A percentile compares a stretch with the other conserved stretches of the same genome.
Evolutionary conservation across 2,797 vertebrate species (phyloP).

Genomic region (Thalassophryne amazonica): DNA sequence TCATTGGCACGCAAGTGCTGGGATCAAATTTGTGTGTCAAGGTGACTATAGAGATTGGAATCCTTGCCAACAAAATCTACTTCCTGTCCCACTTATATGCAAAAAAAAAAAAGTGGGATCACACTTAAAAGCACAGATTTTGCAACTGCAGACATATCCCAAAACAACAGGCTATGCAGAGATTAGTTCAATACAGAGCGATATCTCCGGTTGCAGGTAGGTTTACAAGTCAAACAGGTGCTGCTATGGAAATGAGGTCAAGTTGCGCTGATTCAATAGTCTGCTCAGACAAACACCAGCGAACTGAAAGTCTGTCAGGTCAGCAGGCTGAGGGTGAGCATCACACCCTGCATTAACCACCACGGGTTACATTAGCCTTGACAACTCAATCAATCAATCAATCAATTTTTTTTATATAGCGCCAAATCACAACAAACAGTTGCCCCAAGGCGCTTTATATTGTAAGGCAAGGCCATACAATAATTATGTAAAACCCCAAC

Average conservation of each 20-base stretch:
- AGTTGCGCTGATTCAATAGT: constrained; percentile 47
- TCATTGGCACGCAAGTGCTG: too few species aligned
- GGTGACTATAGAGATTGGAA: too few species aligned
- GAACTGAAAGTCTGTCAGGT: constrained; percentile 16
- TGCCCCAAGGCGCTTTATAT: too few species aligned
- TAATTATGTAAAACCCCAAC: too few species aligned
- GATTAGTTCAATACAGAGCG: neutral
- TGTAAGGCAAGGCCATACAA: too few species aligned
- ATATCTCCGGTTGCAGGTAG: constrained; percentile 9
- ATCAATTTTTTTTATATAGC: too few species aligned
- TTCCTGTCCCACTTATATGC: neutral
- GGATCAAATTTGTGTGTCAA: too few species aligned
- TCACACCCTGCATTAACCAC: constrained; percentile 75
- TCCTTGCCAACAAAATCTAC: neutral
- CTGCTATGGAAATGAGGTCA: constrained; percentile 20
- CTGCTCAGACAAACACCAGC: constrained; percentile 29
- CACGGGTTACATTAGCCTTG: constrained; percentile 53
- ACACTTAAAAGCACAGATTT: too few species aligned
- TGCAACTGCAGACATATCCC: neutral
- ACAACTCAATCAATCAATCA: too few species aligned
- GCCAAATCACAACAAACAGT: too few species aligned
- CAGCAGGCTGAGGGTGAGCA: constrained; percentile 40
- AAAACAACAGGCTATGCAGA: neutral
- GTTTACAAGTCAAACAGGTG: neutral
- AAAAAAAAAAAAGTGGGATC: too few species aligned